Evolutionary conservation across 2,113 vertebrate species (phyloP), one percentile per base, ranked within the genome.

Genomic region (Myanophis thanlyinensis): DNA sequence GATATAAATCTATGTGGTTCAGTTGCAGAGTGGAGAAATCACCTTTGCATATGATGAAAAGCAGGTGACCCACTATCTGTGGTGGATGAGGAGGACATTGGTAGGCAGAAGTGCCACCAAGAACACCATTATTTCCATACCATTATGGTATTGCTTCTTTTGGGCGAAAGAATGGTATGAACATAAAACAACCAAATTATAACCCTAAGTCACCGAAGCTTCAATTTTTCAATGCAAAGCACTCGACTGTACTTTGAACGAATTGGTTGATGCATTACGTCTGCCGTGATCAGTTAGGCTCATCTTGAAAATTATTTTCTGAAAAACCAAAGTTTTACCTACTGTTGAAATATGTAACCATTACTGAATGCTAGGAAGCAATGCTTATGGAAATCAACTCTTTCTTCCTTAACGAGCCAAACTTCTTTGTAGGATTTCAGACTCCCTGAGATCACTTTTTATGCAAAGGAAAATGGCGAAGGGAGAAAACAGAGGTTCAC

Each of bases 381-480:
- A 49, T 2, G 12, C 52, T 30, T 30, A 54, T 80, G 40, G 27
- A 47, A 51, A 85, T 47, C 88, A 54, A 48, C 7, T 47, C 20
- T 52, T 22, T 44, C 8, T 0, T 0, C 49, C 12, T n/a, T 86
- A 59, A 53, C 52, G 44, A 48, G 4, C 12, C 86, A 1, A 0
- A 54, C 10, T 56, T 4, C 73, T 87, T 0, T 3, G 5, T 97
- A 99, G 99, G 98, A 99, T 92, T 99, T 99, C 96, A 96, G 97
- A 2, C 98, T 96, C 40, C 99, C 99, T 0, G 97, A 98, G 94
- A 99, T 99, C 96, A 97, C 98, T 93, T 97, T 99, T 2, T 99
- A 99, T 93, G 96, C 97, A 0, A 98, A 99, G 62, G 97, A 98
- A 96, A 98, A 98, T 0, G 98, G 98, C 0, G 98, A 98, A 1